Base-by-base conservation (phyloP, 2,113 vertebrate species). In the Charadrius vociferus region DNA sequence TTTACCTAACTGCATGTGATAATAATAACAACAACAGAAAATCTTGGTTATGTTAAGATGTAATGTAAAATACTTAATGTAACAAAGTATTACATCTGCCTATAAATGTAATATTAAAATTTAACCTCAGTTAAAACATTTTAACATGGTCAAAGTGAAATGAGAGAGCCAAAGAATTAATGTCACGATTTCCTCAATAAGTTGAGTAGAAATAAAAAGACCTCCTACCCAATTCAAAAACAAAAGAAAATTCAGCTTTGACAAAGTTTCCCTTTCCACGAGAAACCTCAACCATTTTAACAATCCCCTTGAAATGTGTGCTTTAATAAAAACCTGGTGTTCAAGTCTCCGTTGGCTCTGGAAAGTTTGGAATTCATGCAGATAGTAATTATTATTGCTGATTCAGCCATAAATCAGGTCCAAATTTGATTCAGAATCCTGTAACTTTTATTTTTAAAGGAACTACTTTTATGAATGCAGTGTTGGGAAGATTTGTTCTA, bases 251-350 rank as follows among this genome's bases (percentile, higher is more conserved):
- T 45, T 70, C 78, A 73, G 20, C 43, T 92, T 75, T 88, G 39
- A 86, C n/a, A 56, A 66, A 86, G 41, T n/a, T 90, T 79, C 23
- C 22, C 58, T 53, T 91, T 87, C 80, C 73, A 86, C 2, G 3
- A 87, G 86, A 92, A 95, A 75, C 17, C 62, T 92, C 68, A 92
- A 92, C 20, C 24, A 15, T 61, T 84, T 84, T 83, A 97, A 47
- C 23, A 78, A 83, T 63, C 50, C 68, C n/a, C 80, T 84, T 88
- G 68, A 95, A 93, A 94, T 17, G 18, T 41, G n/a, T 49, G 37
- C 47, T 71, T 84, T 78, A 91, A 84, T 62, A 65, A 80, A 95
- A 90, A 23, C 52, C 65, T 2, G 0, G 39, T 88, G 66, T 75
- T 95, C 10, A 56, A 75, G 43, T 39, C 71, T 92, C 80, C 0